These are phyloP conservation scores for Tachysurus vachellii DNA, from an alignment of 2,113 vertebrate genomes.

Conservation along the genomic window DNA sequence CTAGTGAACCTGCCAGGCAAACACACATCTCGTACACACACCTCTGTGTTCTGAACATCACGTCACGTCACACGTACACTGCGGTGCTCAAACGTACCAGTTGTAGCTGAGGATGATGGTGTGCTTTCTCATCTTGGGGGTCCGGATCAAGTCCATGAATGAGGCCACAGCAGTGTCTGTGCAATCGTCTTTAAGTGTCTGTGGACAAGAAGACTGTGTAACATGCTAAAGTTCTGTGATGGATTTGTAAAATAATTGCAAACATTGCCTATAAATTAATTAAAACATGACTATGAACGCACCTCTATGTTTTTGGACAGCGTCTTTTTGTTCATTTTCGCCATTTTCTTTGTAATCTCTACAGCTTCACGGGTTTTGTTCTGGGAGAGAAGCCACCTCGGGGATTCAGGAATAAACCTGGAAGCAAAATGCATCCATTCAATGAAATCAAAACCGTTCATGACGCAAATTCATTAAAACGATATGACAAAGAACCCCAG, in stretches of 20 bases:
- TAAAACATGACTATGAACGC: conserved; percentile 22
- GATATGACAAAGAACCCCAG: neutral
- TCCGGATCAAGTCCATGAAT: conserved; percentile 82
- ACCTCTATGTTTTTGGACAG: conserved; percentile 82
- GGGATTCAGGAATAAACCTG: conserved; percentile 94
- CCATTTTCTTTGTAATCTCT: conserved; percentile 79
- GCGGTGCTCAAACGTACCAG: conserved; percentile 76
- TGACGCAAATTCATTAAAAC: neutral
- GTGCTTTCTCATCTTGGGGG: conserved; percentile 86
- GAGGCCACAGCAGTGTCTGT: conserved; percentile 71
- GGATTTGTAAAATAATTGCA: neutral
- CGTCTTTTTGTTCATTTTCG: conserved; percentile 83
- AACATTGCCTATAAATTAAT: neutral
- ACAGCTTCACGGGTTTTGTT: conserved; percentile 79
- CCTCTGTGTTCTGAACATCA: neutral
- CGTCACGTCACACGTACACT: too few relatives aligned
- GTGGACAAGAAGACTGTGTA: neutral
- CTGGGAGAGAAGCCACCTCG: conserved; percentile 92
- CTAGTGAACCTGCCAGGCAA: conserved; percentile 81
- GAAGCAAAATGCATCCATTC: neutral
- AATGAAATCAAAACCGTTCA: neutral
- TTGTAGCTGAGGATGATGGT: conserved; percentile 90
- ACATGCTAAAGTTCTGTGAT: neutral
- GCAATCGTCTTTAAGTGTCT: conserved; percentile 75
- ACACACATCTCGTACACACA: neutral